These are phyloP conservation scores for Toxostoma redivivum DNA, from an alignment of 2,113 vertebrate species.

Conservation along the genomic window DNA sequence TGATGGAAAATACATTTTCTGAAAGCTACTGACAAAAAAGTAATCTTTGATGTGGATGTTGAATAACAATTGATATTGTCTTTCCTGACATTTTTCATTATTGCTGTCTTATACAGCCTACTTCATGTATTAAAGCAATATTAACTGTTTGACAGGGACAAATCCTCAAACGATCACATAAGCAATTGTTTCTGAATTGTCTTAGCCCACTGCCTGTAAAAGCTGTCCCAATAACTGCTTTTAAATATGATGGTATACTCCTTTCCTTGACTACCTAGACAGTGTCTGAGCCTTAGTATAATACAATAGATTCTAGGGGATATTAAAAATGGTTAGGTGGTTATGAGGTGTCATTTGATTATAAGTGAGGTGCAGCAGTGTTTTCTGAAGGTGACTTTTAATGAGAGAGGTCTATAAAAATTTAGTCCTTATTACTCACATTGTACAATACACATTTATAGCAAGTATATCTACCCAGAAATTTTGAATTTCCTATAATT, in stretches of 20 bases:
- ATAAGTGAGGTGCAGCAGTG: conserved; percentile 56
- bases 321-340: conserved; percentile 78
- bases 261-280: conserved; percentile 74
- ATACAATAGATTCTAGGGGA: conserved; percentile 71
- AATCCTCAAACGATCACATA: conserved; percentile 92
- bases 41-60: conserved; percentile 96
- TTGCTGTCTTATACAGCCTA: conserved; percentile 91
- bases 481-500: conserved; percentile 21
- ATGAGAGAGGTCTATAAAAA: conserved; percentile 71
- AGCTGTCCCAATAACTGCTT: conserved; percentile 78
- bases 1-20: conserved; percentile 91
- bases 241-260: conserved; percentile 76
- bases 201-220: conserved; percentile 81
- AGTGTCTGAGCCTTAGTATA: conserved; percentile 67
- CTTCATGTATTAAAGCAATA: conserved; percentile 92
- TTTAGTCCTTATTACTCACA: conserved; percentile 54
- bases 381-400: conserved; percentile 80
- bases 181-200: conserved; percentile 88
- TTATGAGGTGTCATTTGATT: conserved; percentile 74
- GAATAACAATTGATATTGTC: conserved; percentile 99
- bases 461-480: conserved; percentile 4
- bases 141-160: conserved; percentile 92
- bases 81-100: conserved; percentile 99
- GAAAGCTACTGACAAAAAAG: conserved; percentile 90
- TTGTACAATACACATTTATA: conserved; percentile 31